Evolutionary conservation across 37 sponge, comb jelly and placozoan genomes (phyloP), one percentile per base, ranked within the genome.

Genomic region (Oscarella lobularis): DNA sequence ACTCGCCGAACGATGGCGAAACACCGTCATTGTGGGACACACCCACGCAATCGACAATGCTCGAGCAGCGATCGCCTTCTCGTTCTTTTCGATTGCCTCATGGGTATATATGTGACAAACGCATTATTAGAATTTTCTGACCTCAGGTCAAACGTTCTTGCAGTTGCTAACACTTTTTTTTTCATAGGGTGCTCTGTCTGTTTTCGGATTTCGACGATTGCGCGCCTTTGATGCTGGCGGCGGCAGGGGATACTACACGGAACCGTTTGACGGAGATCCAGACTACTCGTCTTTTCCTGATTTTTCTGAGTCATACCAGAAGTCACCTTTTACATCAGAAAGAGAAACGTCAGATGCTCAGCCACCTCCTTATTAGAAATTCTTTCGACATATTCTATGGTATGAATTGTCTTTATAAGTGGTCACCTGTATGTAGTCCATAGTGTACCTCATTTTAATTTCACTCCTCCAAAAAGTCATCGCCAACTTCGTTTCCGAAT

Each of bases 51-150:
- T 78, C 36, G 75, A 74, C 39, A 78, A 78, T 67, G 80, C 66
- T 69, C 73, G 75, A 36, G 73, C 80, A 20, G 80, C 80, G 2
- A 74, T 78, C 9, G 37, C 31, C 36, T 78, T 78, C 35, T 38
- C 80, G 37, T n/a, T 78, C 9, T 78, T 78, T 67, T 78, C 80
- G 36, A 31, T 78, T 66, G 60, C 31, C 29, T 27, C 20, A 48
- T 48, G 60, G 60, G 60, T 48, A n/a, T n/a, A n/a, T n/a, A n/a
- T n/a, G n/a, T n/a, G n/a, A n/a, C n/a, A n/a, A n/a, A n/a, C n/a
- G n/a, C n/a, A n/a, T n/a, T n/a, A n/a, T n/a, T n/a, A n/a, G n/a
- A n/a, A n/a, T n/a, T n/a, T n/a, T n/a, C n/a, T n/a, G n/a, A n/a
- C n/a, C n/a, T n/a, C n/a, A n/a, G n/a, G n/a, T n/a, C n/a, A n/a